These are phyloP conservation scores for Coturnix japonica DNA, from an alignment of 2,113 vertebrate genomes.

Conservation along the genomic window DNA sequence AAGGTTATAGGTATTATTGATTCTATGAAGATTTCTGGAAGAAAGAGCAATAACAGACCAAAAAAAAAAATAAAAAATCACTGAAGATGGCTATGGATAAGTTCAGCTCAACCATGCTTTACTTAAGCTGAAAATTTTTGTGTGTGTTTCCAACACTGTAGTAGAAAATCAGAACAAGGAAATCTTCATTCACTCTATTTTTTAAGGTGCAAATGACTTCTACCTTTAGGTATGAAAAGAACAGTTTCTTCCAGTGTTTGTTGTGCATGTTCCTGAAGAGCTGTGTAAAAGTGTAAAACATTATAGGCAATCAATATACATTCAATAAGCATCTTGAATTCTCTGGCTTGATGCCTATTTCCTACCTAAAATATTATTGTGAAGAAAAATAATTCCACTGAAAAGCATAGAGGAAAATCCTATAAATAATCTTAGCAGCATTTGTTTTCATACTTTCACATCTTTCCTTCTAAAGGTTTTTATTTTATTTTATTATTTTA, in stretches of 20 bases:
- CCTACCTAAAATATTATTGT: neutral
- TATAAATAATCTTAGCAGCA: neutral
- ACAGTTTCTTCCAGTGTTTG: neutral
- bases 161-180: neutral
- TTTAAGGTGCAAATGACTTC: neutral
- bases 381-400: neutral
- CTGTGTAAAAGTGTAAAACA: neutral
- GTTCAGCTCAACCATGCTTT: neutral
- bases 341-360: neutral
- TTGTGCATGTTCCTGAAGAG: accelerated
- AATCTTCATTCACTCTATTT: neutral
- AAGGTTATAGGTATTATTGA: neutral
- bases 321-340: neutral
- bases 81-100: neutral
- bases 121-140: neutral
- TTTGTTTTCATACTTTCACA: neutral
- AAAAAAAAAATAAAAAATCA: neutral
- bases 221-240: neutral
- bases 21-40: accelerated
- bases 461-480: neutral
- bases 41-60: neutral
- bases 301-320: neutral
- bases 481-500: neutral
- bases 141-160: neutral
- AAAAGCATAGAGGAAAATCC: neutral